Evolutionary conservation across 1,140 invertebrate species (phyloP).

Genomic region (Manduca sexta): DNA sequence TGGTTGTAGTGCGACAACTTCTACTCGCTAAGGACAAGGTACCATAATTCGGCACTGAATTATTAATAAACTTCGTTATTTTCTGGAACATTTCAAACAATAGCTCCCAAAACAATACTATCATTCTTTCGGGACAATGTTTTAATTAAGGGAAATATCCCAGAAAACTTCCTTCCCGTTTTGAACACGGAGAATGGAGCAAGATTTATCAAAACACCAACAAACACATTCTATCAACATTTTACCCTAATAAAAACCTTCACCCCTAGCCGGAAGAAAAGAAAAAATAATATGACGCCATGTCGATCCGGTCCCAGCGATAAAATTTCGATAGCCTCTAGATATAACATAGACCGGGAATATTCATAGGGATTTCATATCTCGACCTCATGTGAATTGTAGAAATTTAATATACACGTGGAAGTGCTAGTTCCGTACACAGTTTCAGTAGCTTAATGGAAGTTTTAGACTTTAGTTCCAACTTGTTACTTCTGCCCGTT

Average conservation of each 20-base stretch:
- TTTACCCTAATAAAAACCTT: not conserved
- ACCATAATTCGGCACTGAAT: slow-evolving; percentile 6
- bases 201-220: not conserved
- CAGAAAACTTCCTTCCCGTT: not conserved
- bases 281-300: not conserved
- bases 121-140: not conserved
- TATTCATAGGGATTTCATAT: not conserved
- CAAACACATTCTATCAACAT: not conserved
- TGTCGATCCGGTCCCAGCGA: not conserved
- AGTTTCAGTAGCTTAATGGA: not conserved
- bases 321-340: not conserved
- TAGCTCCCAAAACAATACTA: no score
- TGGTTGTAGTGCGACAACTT: slow-evolving; percentile 97
- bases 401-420: not conserved
- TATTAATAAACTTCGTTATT: no score
- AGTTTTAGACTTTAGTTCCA: no score
- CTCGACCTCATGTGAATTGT: not conserved
- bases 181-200: not conserved
- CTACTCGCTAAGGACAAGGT: slow-evolving; percentile 97
- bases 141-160: not conserved
- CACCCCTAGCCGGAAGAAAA: not conserved
- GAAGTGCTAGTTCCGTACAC: not conserved
- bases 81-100: no score
- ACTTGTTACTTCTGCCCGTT: no score
- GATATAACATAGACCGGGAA: not conserved